phyloP scores from a whole-genome alignment of 2,113 vertebrate species.

The Odontesthes bonariensis region DNA sequence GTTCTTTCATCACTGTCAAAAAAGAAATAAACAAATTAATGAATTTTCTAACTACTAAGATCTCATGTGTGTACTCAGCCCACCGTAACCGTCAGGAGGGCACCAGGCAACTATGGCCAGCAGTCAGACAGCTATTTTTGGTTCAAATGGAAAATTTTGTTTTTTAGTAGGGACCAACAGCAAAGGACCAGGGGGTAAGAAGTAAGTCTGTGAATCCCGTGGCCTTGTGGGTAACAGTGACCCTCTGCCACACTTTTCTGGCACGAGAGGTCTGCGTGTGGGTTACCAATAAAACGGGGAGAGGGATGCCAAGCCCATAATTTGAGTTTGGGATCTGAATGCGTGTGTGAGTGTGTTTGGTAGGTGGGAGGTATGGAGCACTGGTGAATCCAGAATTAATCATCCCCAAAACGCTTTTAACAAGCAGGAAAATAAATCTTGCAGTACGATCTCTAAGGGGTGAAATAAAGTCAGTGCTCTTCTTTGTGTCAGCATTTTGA shows the following conservation, averaged over 20 bases:
- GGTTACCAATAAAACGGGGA: conserved; percentile 74
- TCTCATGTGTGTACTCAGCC: conserved; percentile 52
- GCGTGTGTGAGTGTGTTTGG: conserved; percentile 48
- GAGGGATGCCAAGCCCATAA: conserved; percentile 64
- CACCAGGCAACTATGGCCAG: conserved; percentile 59
- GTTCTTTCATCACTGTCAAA: conserved; percentile 31
- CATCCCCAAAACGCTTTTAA: conserved; percentile 37
- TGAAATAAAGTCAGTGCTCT: not conserved
- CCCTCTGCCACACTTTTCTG: conserved; percentile 73
- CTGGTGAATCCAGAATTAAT: conserved; percentile 36
- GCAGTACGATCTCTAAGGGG: not conserved
- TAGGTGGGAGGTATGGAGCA: conserved; percentile 40
- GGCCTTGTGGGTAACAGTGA: conserved; percentile 71
- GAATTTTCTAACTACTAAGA: conserved; percentile 56
- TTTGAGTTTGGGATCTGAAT: conserved; percentile 56
- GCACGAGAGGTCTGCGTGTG: conserved; percentile 66
- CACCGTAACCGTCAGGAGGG: conserved; percentile 65
- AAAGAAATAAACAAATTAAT: conserved; percentile 54
- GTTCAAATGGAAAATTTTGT: conserved; percentile 74
- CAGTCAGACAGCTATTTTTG: conserved; percentile 74
- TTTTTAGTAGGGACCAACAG: conserved; percentile 50
- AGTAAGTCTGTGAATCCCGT: conserved; percentile 60
- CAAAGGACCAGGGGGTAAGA: conserved; percentile 50
- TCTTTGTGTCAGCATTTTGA: conserved; percentile 9
- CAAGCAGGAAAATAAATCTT: conserved; percentile 1